Conservation (phyloP, 2,113 vertebrate species). For the Thoracochromis brauschi region DNA sequence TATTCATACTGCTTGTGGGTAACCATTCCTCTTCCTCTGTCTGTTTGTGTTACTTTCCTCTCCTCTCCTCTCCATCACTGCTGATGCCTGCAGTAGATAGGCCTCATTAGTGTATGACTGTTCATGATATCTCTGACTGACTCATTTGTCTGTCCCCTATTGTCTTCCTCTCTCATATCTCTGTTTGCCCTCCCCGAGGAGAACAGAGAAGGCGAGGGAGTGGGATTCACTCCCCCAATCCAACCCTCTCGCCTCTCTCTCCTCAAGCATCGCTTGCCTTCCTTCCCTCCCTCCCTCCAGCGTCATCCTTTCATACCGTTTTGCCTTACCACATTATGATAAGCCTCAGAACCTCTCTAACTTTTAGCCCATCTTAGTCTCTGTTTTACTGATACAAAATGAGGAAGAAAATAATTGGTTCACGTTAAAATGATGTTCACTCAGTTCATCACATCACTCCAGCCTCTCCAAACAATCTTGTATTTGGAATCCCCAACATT, state of each 20-base stretch:
- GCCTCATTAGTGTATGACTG: conserved; percentile 52
- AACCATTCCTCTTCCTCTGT: not conserved
- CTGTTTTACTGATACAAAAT: not conserved
- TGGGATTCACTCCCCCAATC: not conserved
- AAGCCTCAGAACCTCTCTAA: not conserved
- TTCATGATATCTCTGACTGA: conserved; percentile 60
- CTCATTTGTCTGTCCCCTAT: conserved; percentile 49
- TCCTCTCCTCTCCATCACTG: not conserved
- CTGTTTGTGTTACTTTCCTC: not conserved
- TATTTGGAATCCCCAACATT: not conserved
- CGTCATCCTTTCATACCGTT: not conserved
- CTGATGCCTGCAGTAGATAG: conserved; percentile 47
- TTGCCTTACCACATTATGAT: not conserved
- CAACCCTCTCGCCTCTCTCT: not conserved
- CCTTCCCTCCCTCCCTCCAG: not conserved
- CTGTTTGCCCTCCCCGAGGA: conserved; percentile 35
- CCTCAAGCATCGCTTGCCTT: not conserved
- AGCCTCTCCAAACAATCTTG: not conserved
- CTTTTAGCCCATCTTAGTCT: not conserved
- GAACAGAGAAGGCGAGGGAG: conserved; percentile 11
- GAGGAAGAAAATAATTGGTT: not conserved
- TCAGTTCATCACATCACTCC: conserved; percentile 24
- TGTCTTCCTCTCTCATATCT: conserved; percentile 50
- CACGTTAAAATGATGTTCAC: conserved; percentile 38
- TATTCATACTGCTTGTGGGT: conserved; percentile 17